Evolutionary conservation across 2,888 invertebrate species (phyloP), one percentile per base, ranked within the genome.

Genomic region (Belgica antarctica): DNA sequence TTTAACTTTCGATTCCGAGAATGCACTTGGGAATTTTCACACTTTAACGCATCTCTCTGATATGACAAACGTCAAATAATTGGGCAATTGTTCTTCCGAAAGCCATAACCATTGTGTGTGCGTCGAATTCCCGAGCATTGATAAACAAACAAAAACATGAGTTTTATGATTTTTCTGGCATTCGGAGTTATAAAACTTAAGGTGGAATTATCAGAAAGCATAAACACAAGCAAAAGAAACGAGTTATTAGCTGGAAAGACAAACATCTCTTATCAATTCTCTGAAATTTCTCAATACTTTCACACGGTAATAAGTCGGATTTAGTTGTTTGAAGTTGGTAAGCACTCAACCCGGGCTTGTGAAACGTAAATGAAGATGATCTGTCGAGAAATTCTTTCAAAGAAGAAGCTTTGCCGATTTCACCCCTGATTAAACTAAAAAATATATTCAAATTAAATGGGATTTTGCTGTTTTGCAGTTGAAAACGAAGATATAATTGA

Each of bases 271-370:
- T 46, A 65, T 65, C 46, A 65, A 46, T 68, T 68, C 52, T 24
- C 7, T 57, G 68, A 68, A 66, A 41, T 17, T 57, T 24, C 57
- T 57, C 68, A 68, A 31, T 57, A 68, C 57, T 68, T 68, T 68
- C 68, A 57, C 68, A 68, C 68, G 68, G 57, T 68, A 25, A 57
- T 68, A 41, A 63, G 63, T 24, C 63, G 63, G 63, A 4, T 63
- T 62, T 65, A n/a, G 25, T 25, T 65, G 47, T 65, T 65, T 65
- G 65, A 65, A 15, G 65, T 65, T 24, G 15, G 5, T 7, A 52
- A 8, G 25, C 10, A 28, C n/a, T n/a, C n/a, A n/a, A n/a, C n/a
- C n/a, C n/a, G n/a, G n/a, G n/a, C 31, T 34, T 27, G 31, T 15
- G 27, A 19, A 31, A 62, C 27, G n/a, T 17, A 62, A 62, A 62